Base-by-base conservation (phyloP, 1,140 invertebrate species). In the Ditylenchus dipsaci region DNA sequence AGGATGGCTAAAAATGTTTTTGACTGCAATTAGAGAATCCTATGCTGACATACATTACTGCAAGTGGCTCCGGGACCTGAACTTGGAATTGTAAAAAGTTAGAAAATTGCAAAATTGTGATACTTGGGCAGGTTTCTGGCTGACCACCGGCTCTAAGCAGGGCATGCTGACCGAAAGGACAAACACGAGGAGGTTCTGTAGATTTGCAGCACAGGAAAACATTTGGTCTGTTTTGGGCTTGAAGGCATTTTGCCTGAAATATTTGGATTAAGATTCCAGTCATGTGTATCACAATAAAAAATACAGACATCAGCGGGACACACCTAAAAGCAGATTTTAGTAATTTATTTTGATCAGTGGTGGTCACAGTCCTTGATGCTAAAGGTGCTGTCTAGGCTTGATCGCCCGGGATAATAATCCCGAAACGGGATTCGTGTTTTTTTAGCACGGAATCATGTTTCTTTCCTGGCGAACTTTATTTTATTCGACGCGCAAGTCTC, bases 151-250 rank as follows among this genome's bases (percentile, higher is more conserved):
- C 9, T 19, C 56, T 71, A 11, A 62, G 49, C 26, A 81, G 42
- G 9, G 80, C 57, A 23, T 74, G 70, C 47, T 81, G 78, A 23
- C 71, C 66, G 23, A 61, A 45, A 15, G 76, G 78, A 30, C 76
- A 78, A 33, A 81, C 71, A 1, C 78, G 76, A 19, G 69, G 72
- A 11, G 69, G 47, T n/a, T 63, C 65, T 33, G 62, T 73, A 19
- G 65, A 65, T 17, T 56, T 19, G 47, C 75, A 77, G 47, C 75
- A 77, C 19, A 80, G 11, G 47, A 59, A 78, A n/a, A 53, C 33
- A 38, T 65, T 63, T 0, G 76, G 49, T 15, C 76, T 75, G 62
- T 77, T 77, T 47, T 63, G 66, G 0, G 78, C 68, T 47, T 76
- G 58, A 19, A 77, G 68, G 45, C 75, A 77, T 63, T 71, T 70